Evolutionary conservation across 2,797 vertebrate species (phyloP).

Genomic region (Pteronotus mesoamericanus): DNA sequence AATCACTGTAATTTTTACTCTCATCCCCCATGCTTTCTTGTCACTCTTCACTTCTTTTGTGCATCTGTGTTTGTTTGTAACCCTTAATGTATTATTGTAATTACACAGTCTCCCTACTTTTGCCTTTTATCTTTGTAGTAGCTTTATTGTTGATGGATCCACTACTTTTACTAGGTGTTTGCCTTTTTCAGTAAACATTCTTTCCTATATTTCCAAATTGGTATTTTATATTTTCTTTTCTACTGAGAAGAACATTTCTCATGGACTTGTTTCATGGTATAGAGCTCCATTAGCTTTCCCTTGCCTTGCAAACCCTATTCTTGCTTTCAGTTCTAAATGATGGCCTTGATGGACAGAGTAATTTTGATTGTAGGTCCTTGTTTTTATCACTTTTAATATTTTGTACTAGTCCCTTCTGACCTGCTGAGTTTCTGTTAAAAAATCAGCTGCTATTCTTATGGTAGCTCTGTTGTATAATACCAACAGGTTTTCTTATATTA

Average conservation of each 20-base stretch:
- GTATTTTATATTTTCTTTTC: not conserved
- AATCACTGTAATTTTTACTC: not conserved
- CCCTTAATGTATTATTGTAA: not conserved
- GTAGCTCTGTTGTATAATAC: not conserved
- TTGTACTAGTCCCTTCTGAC: not conserved
- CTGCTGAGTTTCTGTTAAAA: not conserved
- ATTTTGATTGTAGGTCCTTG: not conserved
- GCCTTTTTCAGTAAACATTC: not conserved
- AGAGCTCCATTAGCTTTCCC: not conserved
- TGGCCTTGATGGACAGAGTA: not conserved
- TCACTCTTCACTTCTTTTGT: not conserved
- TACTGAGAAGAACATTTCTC: not conserved
- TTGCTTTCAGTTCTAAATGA: not conserved
- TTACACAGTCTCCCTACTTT: not conserved
- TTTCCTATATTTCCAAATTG: not conserved
- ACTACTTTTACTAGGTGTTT: not conserved
- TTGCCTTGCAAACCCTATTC: not conserved
- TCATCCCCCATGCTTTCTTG: not conserved
- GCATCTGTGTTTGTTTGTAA: not conserved
- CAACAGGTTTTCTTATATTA: not conserved
- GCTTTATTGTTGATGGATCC: not conserved
- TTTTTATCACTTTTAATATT: not conserved
- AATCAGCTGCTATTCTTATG: not conserved
- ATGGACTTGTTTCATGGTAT: not conserved
- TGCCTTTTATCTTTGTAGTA: not conserved